Base-by-base conservation (phyloP, 1,140 invertebrate genomes). In the Hydropsyche tenuis region DNA sequence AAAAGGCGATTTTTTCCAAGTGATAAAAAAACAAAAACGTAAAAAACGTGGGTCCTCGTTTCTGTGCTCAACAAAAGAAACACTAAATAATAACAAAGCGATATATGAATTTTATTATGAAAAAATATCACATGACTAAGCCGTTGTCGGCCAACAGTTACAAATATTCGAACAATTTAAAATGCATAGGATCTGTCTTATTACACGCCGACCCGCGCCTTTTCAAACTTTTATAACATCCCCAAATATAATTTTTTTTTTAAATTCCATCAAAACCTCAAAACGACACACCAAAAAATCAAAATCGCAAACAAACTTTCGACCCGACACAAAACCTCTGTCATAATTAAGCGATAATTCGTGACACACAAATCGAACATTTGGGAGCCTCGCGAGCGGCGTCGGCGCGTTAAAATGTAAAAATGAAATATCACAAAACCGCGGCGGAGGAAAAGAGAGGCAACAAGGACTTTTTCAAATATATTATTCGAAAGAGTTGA, bases 401-500 rank as follows among this genome's bases (percentile, higher is more conserved):
- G n/a, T n/a, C n/a, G n/a, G n/a, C n/a, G n/a, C n/a, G n/a, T n/a
- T n/a, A n/a, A n/a, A 27, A 11, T 5, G 56, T 30, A 74, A 65
- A 75, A 48, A 72, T 53, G 48, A 53, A 18, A 73, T 62, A 65
- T 42, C 20, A 51, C 9, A 68, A 7, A 27, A 65, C n/a, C 37
- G 25, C 45, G 18, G 2, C 11, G 18, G 18, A 12, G 18, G 18
- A 46, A 4, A 46, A 46, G 14, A 14, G 42, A 7, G 42, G 14
- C 5, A 56, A 62, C 14, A 62, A 64, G 64, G 63, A 45, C 11
- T 43, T 16, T 43, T 18, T 45, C 42, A 45, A 45, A 66, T 43
- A 66, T 66, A 30, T 65, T 71, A 63, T 63, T 73, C 22, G 68
- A 71, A 73, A 71, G 75, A 76, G 72, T 73, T 76, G 75, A 76